phyloP scores from a whole-genome alignment of 2,888 invertebrate genomes.

The Apeira syringaria region DNA sequence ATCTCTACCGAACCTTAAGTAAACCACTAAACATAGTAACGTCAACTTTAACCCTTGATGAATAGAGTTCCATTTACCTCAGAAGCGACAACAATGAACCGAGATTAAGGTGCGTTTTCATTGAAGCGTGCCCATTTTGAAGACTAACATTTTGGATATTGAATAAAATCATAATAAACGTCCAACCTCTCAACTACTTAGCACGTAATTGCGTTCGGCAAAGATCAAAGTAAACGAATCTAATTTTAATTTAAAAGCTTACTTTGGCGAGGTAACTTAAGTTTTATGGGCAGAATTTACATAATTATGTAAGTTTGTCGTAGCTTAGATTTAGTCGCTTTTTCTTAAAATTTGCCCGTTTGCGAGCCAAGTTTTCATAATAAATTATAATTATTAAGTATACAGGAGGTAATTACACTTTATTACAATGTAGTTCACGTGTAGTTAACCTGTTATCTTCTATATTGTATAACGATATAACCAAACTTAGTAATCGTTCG shows the following conservation, averaged over 20 bases:
- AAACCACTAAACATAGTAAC: constrained; percentile 22
- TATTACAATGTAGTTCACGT: too few species aligned
- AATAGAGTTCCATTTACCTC: constrained; percentile 27
- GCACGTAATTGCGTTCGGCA: constrained; percentile 22
- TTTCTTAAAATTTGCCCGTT: constrained; percentile 10
- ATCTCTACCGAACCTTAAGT: constrained; percentile 60
- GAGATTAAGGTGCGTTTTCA: constrained; percentile 48
- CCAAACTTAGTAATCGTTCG: too few species aligned
- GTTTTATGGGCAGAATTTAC: constrained; percentile 22
- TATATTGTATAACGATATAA: too few species aligned
- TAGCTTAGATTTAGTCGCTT: constrained; percentile 15
- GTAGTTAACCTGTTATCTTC: too few species aligned
- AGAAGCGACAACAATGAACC: constrained; percentile 19
- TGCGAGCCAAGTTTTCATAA: constrained; percentile 10
- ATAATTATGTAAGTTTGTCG: constrained; percentile 24
- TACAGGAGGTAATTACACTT: too few species aligned
- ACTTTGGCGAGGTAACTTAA: constrained; percentile 20
- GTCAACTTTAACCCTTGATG: constrained; percentile 29
- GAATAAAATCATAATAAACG: constrained; percentile 22
- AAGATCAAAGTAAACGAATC: constrained; percentile 23
- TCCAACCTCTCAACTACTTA: constrained; percentile 16
- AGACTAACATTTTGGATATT: constrained; percentile 18
- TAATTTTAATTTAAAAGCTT: constrained; percentile 24
- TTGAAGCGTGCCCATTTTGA: constrained; percentile 31
- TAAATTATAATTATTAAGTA: constrained; percentile 10